Base-by-base conservation (phyloP, 2,888 invertebrate genomes). In the Boloria euphrosyne region DNA sequence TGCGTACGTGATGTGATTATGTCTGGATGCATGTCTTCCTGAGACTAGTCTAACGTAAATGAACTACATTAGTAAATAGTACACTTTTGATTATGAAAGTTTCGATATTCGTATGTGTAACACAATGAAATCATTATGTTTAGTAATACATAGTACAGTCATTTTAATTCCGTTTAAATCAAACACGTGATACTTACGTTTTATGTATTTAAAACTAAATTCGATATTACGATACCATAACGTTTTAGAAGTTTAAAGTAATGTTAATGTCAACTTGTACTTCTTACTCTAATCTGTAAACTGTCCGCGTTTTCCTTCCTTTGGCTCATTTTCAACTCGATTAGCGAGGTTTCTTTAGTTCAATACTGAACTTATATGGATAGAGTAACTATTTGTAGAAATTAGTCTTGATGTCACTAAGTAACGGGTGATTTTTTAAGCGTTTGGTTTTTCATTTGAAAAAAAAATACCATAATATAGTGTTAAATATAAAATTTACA, bases 1-100 rank as follows among this genome's bases (percentile, higher is more conserved):
- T 64, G 65, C 66, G 72, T 72, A 74, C 75, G 72, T 71, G 74
- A 73, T 73, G 74, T 67, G 73, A 74, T 73, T 71, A 62, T 69
- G 68, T 63, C 62, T 70, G 69, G 67, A 67, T 74, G 70, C 72
- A 73, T 72, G 65, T 73, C 65, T 73, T 71, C 73, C 71, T 69
- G 69, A 55, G 65, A 62, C 71, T 60, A 60, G 47, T 55, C 67
- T 60, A 62, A 50, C 65, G 55, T 60, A 62, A 66, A 66, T 68
- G 66, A 31, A 67, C 70, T 65, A 70, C 65, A 69, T 73, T 62
- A 68, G 66, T 66, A 55, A 69, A 72, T 62, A 68, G 66, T 66
- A 55, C 57, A 31, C 22, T 18, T 49, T 49, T 43, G 65, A 55
- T 57, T 54, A 60, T 53, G 62, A 63, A 68, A 65, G 50, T 62